Conservation (phyloP, 2,113 vertebrate genomes). For the Microtus richardsoni region DNA sequence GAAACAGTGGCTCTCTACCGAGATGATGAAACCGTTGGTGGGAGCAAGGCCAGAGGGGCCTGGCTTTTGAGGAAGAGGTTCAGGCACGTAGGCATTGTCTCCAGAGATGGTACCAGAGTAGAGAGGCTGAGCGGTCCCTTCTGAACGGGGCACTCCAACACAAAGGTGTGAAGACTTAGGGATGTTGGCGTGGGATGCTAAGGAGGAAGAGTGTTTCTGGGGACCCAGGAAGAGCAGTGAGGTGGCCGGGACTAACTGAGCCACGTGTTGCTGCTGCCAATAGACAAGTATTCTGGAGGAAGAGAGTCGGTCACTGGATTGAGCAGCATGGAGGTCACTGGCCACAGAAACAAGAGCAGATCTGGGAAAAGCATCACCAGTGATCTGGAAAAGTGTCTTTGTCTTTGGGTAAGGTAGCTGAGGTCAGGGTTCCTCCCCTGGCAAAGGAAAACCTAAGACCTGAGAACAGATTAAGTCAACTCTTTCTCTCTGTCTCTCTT, state of each 20-base stretch:
- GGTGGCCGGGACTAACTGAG: not conserved
- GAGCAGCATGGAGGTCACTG: not conserved
- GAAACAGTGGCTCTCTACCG: not conserved
- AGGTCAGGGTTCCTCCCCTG: not conserved
- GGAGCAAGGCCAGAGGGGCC: not conserved
- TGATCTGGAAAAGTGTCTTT: not conserved
- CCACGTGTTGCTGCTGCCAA: not conserved
- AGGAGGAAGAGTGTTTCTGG: not conserved
- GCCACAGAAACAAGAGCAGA: not conserved
- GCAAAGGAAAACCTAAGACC: not conserved
- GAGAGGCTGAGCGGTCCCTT: not conserved
- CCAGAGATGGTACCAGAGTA: not conserved
- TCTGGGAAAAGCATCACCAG: not conserved
- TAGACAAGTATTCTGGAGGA: not conserved
- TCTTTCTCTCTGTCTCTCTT: not conserved
- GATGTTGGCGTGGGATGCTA: not conserved
- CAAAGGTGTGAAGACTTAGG: not conserved
- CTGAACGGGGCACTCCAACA: no score
- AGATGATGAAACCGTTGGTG: not conserved
- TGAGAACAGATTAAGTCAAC: not conserved
- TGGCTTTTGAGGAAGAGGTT: not conserved
- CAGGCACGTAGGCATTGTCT: no score
- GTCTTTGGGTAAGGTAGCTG: not conserved
- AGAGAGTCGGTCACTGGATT: not conserved
- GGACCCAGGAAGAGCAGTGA: not conserved